phyloP scores from a whole-genome alignment of 2,888 invertebrate genomes.

The Scotopteryx bipunctaria region DNA sequence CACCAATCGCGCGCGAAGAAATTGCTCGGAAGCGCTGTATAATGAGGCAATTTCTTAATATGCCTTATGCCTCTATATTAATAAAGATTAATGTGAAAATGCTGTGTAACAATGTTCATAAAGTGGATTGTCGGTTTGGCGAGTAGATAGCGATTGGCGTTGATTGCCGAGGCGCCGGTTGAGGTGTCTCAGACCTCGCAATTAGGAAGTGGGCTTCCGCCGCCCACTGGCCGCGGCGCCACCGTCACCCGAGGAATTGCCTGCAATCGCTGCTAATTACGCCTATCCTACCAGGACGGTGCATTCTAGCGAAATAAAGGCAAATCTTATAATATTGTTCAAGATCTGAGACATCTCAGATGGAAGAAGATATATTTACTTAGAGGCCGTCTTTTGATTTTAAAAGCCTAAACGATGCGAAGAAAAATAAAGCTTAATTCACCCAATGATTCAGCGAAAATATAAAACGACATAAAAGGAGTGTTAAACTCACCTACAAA shows the following conservation, averaged over 20 bases:
- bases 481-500: too few relatives aligned
- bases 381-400: too few relatives aligned
- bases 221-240: slow-evolving; percentile 79
- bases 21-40: slow-evolving; percentile 24
- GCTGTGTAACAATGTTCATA: slow-evolving; percentile 37
- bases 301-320: slow-evolving; percentile 32
- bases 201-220: slow-evolving; percentile 82
- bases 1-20: slow-evolving; percentile 14
- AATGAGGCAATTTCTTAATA: slow-evolving; percentile 26
- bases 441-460: too few relatives aligned
- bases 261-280: slow-evolving; percentile 76
- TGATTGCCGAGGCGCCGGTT: slow-evolving; percentile 80
- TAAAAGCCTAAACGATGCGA: too few relatives aligned
- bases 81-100: slow-evolving; percentile 27
- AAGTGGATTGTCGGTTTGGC: slow-evolving; percentile 51
- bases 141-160: slow-evolving; percentile 66
- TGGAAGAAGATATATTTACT: too few relatives aligned
- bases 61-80: slow-evolving; percentile 16
- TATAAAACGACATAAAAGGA: too few relatives aligned
- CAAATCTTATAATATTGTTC: too few relatives aligned
- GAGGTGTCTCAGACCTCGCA: slow-evolving; percentile 78
- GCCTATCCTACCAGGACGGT: slow-evolving; percentile 49
- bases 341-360: too few relatives aligned
- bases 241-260: slow-evolving; percentile 73
- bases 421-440: too few relatives aligned